Evolutionary conservation across 1,140 invertebrate species (phyloP), one percentile per base, ranked within the genome.

Genomic region (Penaeus chinensis): DNA sequence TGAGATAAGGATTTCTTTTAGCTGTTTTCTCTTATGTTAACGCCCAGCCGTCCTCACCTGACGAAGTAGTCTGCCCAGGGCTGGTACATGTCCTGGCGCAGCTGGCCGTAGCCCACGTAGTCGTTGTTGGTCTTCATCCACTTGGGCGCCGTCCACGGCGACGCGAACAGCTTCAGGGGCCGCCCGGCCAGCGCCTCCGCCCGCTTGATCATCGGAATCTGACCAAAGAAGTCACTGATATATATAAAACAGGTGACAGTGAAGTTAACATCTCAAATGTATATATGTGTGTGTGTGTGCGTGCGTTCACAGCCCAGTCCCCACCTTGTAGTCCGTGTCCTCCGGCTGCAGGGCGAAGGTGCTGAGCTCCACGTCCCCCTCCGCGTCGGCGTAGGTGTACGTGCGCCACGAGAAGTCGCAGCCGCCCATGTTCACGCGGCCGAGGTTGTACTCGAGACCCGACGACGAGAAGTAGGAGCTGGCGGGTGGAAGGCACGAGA

Each of bases 391-490:
- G 90, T 96, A 95, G 0, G 95, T 94, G 90, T 97, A 97, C 3
- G 92, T 91, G 69, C 93, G 93, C 3, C 93, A 94, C 0, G 96
- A 96, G 91, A 97, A 97, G 92, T 98, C 97, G 90, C 94, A 95
- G 37, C 96, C 96, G n/a, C 94, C 97, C 71, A 98, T 97, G 2
- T 97, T 96, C 3, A 96, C 94, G 66, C 96, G 91, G 22, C 95
- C 94, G 81, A 97, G 91, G 83, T 94, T 96, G 91, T 97, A 98
- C 88, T 95, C 95, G 86, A 96, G 92, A 18, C 96, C 91, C 32
- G 93, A 91, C 37, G 92, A 90, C 2, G 82, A 87, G 65, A 89
- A 90, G 76, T 90, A 90, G 20, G 87, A 82, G 22, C 85, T 89
- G 65, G 4, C n/a, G 37, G 65, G 19, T 32, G 54, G 60, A 37